Evolutionary conservation across 2,113 vertebrate species (phyloP).

Genomic region (Pampusana beccarii): DNA sequence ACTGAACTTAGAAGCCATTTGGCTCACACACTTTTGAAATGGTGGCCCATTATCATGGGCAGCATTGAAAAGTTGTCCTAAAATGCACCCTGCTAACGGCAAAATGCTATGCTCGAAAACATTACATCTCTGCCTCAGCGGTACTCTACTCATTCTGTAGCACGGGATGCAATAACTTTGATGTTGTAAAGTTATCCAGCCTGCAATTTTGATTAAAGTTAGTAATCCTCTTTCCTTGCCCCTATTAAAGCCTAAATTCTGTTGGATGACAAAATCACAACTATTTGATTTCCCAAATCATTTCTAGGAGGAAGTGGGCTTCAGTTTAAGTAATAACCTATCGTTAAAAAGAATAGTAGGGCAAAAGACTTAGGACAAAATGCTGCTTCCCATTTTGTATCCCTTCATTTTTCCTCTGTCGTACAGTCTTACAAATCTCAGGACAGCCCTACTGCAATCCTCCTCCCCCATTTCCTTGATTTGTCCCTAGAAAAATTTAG

Average conservation of each 20-base stretch:
- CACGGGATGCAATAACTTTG: background rate
- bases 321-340: background rate
- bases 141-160: background rate
- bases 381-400: background rate
- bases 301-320: background rate
- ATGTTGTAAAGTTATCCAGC: background rate
- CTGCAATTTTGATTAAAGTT: background rate
- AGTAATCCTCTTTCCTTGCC: background rate
- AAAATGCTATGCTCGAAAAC: background rate
- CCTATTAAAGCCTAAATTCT: background rate
- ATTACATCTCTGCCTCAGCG: background rate
- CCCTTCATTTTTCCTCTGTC: background rate
- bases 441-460: background rate
- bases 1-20: background rate
- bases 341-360: background rate
- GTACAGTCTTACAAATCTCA: background rate
- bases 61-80: background rate
- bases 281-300: background rate
- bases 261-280: background rate
- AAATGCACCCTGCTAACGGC: background rate
- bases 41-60: background rate
- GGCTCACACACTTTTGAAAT: background rate
- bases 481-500: background rate
- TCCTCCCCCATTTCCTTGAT: background rate
- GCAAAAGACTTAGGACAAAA: background rate